A percentile compares a stretch with the other conserved stretches of the same genome.
Evolutionary conservation across 2,888 invertebrate species (phyloP).

Genomic region (Germaria angustata): DNA sequence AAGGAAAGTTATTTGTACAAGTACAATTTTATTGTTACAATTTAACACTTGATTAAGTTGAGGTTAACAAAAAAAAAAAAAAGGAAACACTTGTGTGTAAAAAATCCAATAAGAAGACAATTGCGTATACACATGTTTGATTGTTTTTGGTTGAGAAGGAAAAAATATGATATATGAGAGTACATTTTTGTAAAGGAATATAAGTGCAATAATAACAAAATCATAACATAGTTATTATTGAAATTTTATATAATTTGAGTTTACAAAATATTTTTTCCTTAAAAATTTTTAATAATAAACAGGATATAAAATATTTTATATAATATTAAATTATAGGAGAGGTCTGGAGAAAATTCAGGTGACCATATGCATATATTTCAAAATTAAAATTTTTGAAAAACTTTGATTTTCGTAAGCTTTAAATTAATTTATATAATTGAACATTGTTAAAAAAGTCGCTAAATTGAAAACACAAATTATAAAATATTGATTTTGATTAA

Average conservation of each 20-base stretch:
- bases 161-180: neutral
- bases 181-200: neutral
- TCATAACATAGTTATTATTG: slow-evolving; percentile 1
- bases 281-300: too few relatives aligned
- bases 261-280: too few relatives aligned
- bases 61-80: slow-evolving; percentile 22
- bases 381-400: too few relatives aligned
- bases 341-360: too few relatives aligned
- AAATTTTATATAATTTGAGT: neutral
- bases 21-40: slow-evolving; percentile 64
- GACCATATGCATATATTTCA: too few relatives aligned
- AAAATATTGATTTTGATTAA: too few relatives aligned
- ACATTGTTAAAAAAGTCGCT: too few relatives aligned
- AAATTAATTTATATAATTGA: too few relatives aligned
- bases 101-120: neutral
- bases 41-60: slow-evolving; percentile 68
- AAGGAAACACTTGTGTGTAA: neutral
- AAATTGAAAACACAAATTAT: too few relatives aligned
- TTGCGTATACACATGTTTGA: neutral
- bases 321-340: too few relatives aligned
- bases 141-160: neutral
- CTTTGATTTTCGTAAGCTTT: too few relatives aligned
- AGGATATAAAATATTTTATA: too few relatives aligned
- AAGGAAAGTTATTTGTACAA: slow-evolving; percentile 51
- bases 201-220: neutral